A percentile compares a stretch with the other conserved stretches of the same genome.
Conservation (phyloP, 2,888 invertebrate species). For the Temnothorax unifasciatus region DNA sequence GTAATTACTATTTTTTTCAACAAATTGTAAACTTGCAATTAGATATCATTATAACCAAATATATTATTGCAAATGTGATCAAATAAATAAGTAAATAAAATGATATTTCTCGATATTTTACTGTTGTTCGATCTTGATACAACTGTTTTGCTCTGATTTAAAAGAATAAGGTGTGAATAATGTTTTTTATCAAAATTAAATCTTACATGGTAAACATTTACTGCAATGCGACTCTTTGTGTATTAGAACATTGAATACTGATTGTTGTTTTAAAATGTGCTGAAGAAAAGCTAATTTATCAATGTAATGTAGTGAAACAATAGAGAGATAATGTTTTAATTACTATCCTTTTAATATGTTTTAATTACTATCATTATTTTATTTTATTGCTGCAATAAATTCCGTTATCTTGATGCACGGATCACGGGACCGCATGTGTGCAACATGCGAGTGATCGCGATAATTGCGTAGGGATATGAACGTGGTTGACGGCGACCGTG, state of each 20-base stretch:
- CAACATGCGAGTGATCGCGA: constrained; percentile 17
- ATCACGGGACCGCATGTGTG: neutral
- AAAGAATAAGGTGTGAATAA: neutral
- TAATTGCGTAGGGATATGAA: constrained; percentile 49
- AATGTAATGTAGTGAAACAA: neutral
- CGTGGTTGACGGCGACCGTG: constrained; percentile 31
- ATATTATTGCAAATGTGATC: constrained; percentile 4
- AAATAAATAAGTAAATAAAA: constrained; percentile 5
- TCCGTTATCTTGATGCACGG: neutral
- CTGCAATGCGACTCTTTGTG: neutral
- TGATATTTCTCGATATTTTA: neutral
- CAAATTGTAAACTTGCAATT: neutral
- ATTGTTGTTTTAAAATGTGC: neutral
- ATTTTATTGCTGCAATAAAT: neutral
- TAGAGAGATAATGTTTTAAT: neutral
- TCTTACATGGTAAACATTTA: neutral
- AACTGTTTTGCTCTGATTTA: neutral
- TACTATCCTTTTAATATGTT: neutral
- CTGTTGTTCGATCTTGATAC: neutral
- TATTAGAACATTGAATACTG: neutral
- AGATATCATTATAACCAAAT: neutral
- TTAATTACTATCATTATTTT: neutral
- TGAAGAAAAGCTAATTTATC: neutral
- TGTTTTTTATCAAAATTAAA: neutral
- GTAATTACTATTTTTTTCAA: neutral